These are phyloP conservation scores for Argyresthia albistria DNA, from an alignment of 2,888 invertebrate genomes.

Conservation along the genomic window DNA sequence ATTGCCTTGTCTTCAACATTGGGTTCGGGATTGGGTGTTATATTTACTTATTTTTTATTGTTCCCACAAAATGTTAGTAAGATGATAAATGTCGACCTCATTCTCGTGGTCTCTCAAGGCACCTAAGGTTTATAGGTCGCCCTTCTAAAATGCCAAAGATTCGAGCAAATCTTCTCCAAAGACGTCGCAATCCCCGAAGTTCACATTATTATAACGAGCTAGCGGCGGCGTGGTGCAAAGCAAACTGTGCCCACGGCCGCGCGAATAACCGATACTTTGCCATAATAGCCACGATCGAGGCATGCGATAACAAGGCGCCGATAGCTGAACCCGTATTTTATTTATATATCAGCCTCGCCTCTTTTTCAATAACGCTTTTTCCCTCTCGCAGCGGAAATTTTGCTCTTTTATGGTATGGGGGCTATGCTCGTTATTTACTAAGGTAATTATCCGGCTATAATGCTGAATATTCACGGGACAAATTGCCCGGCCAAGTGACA, in stretches of 20 bases:
- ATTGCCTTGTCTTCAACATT: too few species aligned
- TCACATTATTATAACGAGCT: slow-evolving; percentile 72
- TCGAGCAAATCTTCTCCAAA: slow-evolving; percentile 44
- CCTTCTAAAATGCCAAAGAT: slow-evolving; percentile 24
- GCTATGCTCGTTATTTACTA: slow-evolving; percentile 62
- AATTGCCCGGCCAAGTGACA: slow-evolving; percentile 44
- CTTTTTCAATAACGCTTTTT: slow-evolving; percentile 71
- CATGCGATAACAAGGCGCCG: slow-evolving; percentile 73
- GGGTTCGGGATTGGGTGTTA: too few species aligned
- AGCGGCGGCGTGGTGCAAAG: slow-evolving; percentile 52
- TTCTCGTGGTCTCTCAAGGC: neutral
- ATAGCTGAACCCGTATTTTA: slow-evolving; percentile 73
- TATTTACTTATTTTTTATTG: too few species aligned
- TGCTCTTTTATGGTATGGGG: slow-evolving; percentile 60
- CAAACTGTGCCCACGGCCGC: slow-evolving; percentile 64
- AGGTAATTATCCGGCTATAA: slow-evolving; percentile 57
- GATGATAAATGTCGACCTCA: neutral
- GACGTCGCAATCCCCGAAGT: slow-evolving; percentile 64
- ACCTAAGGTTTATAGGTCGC: slow-evolving; percentile 2
- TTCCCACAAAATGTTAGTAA: too few species aligned
- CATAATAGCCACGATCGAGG: slow-evolving; percentile 62
- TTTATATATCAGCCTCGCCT: slow-evolving; percentile 66
- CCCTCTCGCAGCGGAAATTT: slow-evolving; percentile 60
- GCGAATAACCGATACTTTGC: slow-evolving; percentile 64
- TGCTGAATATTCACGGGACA: slow-evolving; percentile 52